Conservation (phyloP, 2,113 vertebrate species). For the Elgaria multicarinata region DNA sequence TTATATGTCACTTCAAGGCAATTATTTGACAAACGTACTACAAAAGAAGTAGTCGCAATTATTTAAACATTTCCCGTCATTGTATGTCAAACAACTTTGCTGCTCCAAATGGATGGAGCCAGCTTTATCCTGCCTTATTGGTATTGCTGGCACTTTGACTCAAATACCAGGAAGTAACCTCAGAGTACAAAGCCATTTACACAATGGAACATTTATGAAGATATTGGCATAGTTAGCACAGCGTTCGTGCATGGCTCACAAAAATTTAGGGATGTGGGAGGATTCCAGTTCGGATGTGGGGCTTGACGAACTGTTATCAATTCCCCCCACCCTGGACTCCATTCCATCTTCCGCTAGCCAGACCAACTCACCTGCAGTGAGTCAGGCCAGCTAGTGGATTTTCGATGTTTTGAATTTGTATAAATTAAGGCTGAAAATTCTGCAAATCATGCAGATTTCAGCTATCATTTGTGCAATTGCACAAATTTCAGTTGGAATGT, state of each 20-base stretch:
- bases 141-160: not conserved
- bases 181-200: not conserved
- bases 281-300: too few relatives aligned
- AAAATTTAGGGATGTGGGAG: too few relatives aligned
- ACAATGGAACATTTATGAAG: not conserved
- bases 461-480: too few relatives aligned
- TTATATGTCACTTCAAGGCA: not conserved
- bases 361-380: too few relatives aligned
- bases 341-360: too few relatives aligned
- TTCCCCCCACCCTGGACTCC: too few relatives aligned
- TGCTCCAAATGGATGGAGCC: not conserved
- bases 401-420: too few relatives aligned
- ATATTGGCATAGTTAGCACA: not conserved
- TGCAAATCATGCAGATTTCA: too few relatives aligned
- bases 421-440: too few relatives aligned
- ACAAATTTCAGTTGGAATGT: too few relatives aligned
- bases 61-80: not conserved
- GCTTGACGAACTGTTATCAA: too few relatives aligned
- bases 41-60: not conserved
- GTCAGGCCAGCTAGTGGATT: too few relatives aligned
- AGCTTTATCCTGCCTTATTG: not conserved
- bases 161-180: not conserved
- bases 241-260: not conserved
- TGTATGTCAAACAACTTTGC: not conserved
- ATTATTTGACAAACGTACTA: not conserved